Percentiles rank a stretch among this genome's conserved stretches.
phyloP scores from a whole-genome alignment of 2,113 vertebrate genomes.

The Microcebus tavaratra region DNA sequence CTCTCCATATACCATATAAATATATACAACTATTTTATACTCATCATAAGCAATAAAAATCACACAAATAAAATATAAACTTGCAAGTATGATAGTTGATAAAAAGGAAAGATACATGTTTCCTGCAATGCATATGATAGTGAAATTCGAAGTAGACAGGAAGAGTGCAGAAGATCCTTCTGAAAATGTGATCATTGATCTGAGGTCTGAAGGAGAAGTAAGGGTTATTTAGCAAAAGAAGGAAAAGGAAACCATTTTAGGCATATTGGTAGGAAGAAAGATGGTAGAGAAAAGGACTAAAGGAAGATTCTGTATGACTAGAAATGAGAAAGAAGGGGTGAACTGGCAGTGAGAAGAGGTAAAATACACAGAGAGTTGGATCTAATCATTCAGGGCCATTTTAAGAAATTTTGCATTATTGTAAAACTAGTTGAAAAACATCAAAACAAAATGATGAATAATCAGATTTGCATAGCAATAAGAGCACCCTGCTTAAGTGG shows the following conservation, averaged over 20 bases:
- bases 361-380: neutral
- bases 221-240: neutral
- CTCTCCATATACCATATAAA: too few species aligned
- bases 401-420: neutral
- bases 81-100: neutral
- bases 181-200: neutral
- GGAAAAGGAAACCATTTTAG: neutral
- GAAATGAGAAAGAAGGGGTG: neutral
- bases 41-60: neutral
- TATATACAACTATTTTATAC: too few species aligned
- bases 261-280: neutral
- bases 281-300: neutral
- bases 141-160: neutral
- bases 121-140: neutral
- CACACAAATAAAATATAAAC: neutral
- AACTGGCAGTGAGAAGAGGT: neutral
- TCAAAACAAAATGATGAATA: neutral
- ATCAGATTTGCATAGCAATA: neutral
- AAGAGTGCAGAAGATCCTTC: neutral
- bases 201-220: neutral
- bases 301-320: neutral
- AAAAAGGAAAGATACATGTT: neutral
- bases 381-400: neutral
- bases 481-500: neutral
- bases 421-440: neutral